These are phyloP conservation scores for Emydocephalus ijimae DNA, from an alignment of 2,113 vertebrate genomes.

Conservation along the genomic window DNA sequence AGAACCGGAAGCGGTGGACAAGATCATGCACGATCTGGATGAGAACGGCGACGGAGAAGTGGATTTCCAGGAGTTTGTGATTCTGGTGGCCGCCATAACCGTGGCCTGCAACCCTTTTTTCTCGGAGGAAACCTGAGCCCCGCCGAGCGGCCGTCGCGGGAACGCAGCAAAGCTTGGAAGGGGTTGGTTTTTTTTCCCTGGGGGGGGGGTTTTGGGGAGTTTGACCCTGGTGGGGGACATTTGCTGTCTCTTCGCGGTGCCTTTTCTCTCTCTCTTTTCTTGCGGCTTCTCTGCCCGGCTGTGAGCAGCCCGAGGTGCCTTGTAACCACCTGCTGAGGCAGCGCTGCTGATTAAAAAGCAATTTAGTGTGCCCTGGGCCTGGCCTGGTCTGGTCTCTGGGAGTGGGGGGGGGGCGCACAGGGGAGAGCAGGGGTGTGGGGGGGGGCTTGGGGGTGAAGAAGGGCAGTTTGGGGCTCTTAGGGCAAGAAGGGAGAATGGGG, in stretches of 20 bases:
- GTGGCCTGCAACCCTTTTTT: slow-evolving; percentile 92
- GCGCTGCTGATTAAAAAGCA: slow-evolving; percentile 53
- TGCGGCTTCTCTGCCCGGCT: background rate
- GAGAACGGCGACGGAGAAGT: slow-evolving; percentile 85
- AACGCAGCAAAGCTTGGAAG: background rate
- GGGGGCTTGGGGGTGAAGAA: too few relatives aligned
- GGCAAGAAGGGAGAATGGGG: background rate
- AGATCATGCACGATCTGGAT: slow-evolving; percentile 88
- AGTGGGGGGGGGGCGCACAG: background rate
- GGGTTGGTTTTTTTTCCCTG: background rate
- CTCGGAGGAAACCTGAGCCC: slow-evolving; percentile 68
- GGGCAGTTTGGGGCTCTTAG: background rate
- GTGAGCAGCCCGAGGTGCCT: background rate
- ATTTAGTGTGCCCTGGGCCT: background rate
- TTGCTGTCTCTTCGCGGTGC: background rate
- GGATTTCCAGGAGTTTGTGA: slow-evolving; percentile 91
- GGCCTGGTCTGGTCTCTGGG: background rate
- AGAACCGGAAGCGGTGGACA: slow-evolving; percentile 77
- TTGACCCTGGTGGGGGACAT: background rate
- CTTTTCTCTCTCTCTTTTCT: background rate
- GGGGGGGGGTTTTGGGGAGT: too few relatives aligned
- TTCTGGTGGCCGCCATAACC: slow-evolving; percentile 85
- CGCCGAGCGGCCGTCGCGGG: background rate
- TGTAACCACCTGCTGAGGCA: slow-evolving; percentile 3
- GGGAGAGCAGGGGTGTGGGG: background rate